Conservation (phyloP, 2,888 invertebrate genomes). For the Cerceris rybyensis region DNA sequence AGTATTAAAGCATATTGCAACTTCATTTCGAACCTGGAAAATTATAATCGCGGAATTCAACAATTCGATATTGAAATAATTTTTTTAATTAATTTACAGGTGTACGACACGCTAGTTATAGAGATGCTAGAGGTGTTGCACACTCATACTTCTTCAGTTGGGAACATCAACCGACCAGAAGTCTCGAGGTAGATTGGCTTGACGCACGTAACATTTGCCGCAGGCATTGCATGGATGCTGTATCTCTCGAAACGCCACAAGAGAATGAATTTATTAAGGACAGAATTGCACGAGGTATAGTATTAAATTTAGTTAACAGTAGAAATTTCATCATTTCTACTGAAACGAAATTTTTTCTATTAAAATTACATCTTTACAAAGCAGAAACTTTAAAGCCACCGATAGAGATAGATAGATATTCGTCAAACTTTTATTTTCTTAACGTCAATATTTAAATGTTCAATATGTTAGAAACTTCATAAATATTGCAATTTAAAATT, state of each 20-base stretch:
- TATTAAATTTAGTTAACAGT: not conserved
- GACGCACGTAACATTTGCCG: slow-evolving; percentile 96
- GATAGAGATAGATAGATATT: too few species aligned
- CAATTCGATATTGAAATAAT: not conserved
- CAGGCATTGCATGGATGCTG: slow-evolving; percentile 96
- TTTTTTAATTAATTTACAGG: slow-evolving; percentile 83
- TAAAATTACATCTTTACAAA: too few species aligned
- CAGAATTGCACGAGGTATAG: slow-evolving; percentile 84
- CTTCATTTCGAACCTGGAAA: not conserved
- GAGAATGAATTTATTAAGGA: slow-evolving; percentile 96
- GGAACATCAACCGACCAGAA: slow-evolving; percentile 92
- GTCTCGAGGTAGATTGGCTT: slow-evolving; percentile 94
- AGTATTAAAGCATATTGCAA: not conserved
- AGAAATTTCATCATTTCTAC: too few species aligned
- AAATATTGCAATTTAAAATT: too few species aligned
- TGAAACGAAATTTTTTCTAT: too few species aligned
- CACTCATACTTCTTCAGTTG: slow-evolving; percentile 97
- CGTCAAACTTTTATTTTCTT: too few species aligned
- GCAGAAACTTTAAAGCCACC: too few species aligned
- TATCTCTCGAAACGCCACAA: slow-evolving; percentile 94
- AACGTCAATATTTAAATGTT: too few species aligned
- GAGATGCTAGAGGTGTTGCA: slow-evolving; percentile 93
- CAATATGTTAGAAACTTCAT: too few species aligned
- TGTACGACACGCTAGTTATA: slow-evolving; percentile 93
- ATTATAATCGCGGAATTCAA: too few species aligned